Conservation (phyloP, 2,888 invertebrate species). For the Himalopsyche tibetana region DNA sequence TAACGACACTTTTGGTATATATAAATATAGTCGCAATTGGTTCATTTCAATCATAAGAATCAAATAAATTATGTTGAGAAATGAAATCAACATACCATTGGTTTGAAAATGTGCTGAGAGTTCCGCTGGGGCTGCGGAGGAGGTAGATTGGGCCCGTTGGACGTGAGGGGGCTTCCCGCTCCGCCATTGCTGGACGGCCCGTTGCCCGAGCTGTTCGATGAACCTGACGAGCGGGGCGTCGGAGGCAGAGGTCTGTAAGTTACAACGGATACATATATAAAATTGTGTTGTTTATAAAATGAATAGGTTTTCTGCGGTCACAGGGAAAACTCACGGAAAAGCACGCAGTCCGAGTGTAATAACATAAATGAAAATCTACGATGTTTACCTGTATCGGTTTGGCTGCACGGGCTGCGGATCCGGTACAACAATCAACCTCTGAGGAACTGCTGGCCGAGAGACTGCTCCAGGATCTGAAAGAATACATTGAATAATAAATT, state of each 20-base stretch:
- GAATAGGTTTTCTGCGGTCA: no score
- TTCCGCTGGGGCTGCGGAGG: slow-evolving; percentile 85
- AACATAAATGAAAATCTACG: not conserved
- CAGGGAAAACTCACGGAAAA: no score
- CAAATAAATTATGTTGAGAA: no score
- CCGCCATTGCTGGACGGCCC: slow-evolving; percentile 76
- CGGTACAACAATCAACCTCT: slow-evolving; percentile 93
- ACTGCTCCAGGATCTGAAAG: slow-evolving; percentile 91
- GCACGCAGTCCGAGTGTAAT: no score
- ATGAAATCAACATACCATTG: slow-evolving; percentile 81
- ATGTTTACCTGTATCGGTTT: slow-evolving; percentile 55
- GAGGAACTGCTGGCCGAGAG: slow-evolving; percentile 91
- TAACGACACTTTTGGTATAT: no score
- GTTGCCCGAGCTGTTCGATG: slow-evolving; percentile 78
- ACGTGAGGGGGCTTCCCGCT: slow-evolving; percentile 66
- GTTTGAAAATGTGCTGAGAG: slow-evolving; percentile 91
- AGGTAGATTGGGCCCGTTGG: slow-evolving; percentile 67
- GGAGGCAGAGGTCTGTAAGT: slow-evolving; percentile 86
- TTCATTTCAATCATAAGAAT: no score
- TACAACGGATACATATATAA: not conserved
- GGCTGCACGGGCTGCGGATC: slow-evolving; percentile 87
- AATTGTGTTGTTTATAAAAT: no score
- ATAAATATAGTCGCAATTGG: no score
- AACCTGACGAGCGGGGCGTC: slow-evolving; percentile 84
- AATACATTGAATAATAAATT: not conserved